Conservation (phyloP, 2,113 vertebrate genomes). For the Scomber scombrus region DNA sequence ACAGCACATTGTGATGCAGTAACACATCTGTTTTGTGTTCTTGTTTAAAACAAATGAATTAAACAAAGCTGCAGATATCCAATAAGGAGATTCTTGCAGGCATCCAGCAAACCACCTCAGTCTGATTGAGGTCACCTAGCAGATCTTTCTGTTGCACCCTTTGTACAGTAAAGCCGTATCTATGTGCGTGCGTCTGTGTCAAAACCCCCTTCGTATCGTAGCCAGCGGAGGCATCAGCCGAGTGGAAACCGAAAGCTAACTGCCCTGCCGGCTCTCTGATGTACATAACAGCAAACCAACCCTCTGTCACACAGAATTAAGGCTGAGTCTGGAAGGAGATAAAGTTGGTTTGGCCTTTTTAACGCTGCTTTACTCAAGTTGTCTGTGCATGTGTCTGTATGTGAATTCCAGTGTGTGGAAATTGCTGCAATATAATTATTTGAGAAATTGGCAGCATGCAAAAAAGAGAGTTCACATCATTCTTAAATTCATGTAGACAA, state of each 20-base stretch:
- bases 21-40: not conserved
- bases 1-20: too few relatives aligned
- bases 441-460: slow-evolving; percentile 16
- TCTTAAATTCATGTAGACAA: not conserved
- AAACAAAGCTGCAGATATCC: not conserved
- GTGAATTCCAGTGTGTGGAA: not conserved
- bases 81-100: not conserved
- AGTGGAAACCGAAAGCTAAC: slow-evolving; percentile 44
- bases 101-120: not conserved
- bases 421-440: not conserved
- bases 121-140: not conserved
- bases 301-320: slow-evolving; percentile 58
- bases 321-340: slow-evolving; percentile 18
- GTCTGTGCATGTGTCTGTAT: not conserved
- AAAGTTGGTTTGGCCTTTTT: too few relatives aligned
- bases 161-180: not conserved
- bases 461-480: not conserved
- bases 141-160: not conserved
- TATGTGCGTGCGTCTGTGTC: slow-evolving; percentile 1
- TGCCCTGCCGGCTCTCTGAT: slow-evolving; percentile 48
- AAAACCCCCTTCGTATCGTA: slow-evolving; percentile 28
- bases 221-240: slow-evolving; percentile 12
- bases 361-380: not conserved
- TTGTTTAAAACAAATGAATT: not conserved
- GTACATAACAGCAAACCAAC: slow-evolving; percentile 39